Percentiles rank a stretch among this genome's conserved stretches.
Evolutionary conservation across 2,113 vertebrate genomes (phyloP).

Genomic region (Pseudorhombus dupliciocellatus): DNA sequence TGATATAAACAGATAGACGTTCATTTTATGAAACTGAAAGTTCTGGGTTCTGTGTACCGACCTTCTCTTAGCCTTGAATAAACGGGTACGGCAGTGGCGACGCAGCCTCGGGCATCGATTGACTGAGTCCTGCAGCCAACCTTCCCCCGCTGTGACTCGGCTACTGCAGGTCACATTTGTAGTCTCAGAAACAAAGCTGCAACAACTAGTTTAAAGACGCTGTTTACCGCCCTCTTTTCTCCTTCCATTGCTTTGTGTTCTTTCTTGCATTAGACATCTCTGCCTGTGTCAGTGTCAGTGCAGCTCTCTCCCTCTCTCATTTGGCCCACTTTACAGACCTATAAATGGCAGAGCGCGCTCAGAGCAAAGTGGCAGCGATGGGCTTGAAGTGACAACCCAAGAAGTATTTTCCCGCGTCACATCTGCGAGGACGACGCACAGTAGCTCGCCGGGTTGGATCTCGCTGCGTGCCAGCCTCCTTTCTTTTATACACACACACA

Average conservation of each 20-base stretch:
- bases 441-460: constrained; percentile 1
- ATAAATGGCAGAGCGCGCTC: constrained; percentile 60
- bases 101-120: no score
- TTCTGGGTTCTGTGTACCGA: no score
- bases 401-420: constrained; percentile 37
- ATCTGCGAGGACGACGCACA: constrained; percentile 22
- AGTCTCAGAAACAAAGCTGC: no score
- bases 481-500: no score
- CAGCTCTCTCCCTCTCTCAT: constrained; percentile 18
- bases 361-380: constrained; percentile 35
- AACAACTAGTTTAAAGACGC: no score
- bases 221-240: neutral
- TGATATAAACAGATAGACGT: no score
- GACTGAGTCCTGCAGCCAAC: no score
- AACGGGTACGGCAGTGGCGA: no score
- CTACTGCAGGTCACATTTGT: no score
- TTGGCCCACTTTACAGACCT: constrained; percentile 61
- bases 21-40: no score
- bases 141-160: no score
- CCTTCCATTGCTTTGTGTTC: neutral
- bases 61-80: no score
- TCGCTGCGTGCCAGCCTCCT: neutral
- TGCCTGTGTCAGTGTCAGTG: constrained; percentile 52
- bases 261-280: constrained; percentile 41
- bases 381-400: constrained; percentile 35